Evolutionary conservation across 37 sponge, comb jelly and placozoan genomes (phyloP).

Genomic region (Tethya wilhelma): DNA sequence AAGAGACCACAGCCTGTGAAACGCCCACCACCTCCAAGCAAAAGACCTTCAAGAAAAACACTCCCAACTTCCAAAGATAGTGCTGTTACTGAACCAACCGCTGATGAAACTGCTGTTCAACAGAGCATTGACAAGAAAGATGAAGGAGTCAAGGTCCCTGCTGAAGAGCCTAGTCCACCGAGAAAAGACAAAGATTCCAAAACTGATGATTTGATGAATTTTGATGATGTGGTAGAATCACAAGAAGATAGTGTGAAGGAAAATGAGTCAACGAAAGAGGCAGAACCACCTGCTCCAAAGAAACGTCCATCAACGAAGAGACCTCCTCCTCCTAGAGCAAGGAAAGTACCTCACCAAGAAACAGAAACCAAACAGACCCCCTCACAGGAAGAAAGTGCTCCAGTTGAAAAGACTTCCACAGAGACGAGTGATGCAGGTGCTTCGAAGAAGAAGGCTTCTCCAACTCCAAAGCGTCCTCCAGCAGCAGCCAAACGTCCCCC

Average conservation of each 20-base stretch:
- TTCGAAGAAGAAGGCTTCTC: no score
- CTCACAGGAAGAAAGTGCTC: background rate
- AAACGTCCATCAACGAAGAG: slow-evolving; percentile 8
- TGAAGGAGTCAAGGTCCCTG: background rate
- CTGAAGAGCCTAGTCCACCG: background rate
- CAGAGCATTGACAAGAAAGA: no score
- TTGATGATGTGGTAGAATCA: background rate
- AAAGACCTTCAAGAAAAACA: background rate
- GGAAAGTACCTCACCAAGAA: background rate
- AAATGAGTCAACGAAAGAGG: background rate
- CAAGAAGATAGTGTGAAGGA: background rate
- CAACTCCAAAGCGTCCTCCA: background rate
- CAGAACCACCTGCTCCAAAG: background rate
- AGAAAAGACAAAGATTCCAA: background rate
- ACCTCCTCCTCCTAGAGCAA: slow-evolving; percentile 1
- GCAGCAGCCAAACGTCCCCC: no score
- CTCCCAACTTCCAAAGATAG: no score
- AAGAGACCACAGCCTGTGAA: background rate
- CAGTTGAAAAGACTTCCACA: no score
- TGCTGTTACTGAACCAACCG: background rate
- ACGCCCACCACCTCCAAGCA: slow-evolving; percentile 21
- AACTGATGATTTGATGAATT: background rate
- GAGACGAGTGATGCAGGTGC: no score
- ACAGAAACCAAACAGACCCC: background rate
- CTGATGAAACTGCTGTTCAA: no score